Percentiles rank a stretch among this genome's conserved stretches.
Conservation (phyloP, 2,797 vertebrate species). For the Helicolenus hilgendorfi region DNA sequence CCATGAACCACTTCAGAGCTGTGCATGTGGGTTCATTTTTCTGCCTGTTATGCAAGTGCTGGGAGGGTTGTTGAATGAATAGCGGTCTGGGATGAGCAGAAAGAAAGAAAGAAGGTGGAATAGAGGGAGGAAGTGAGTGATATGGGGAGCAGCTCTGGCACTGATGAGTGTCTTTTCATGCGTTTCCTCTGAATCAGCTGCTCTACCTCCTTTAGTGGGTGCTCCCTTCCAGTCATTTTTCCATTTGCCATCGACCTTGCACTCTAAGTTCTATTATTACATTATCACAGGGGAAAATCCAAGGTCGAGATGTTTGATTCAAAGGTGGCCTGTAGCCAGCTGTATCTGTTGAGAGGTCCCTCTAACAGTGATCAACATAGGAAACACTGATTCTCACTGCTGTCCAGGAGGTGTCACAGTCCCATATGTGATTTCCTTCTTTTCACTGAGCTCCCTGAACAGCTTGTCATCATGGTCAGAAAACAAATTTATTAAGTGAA, state of each 20-base stretch:
- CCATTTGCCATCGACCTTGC: conserved; percentile 63
- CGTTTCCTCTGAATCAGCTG: conserved; percentile 46
- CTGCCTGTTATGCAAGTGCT: conserved; percentile 44
- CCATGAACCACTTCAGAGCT: conserved; percentile 26
- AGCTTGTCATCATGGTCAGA: conserved; percentile 44
- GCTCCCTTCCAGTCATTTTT: conserved; percentile 28
- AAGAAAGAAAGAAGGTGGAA: conserved; percentile 20
- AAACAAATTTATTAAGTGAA: conserved; percentile 57
- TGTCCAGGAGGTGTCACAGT: conserved; percentile 56
- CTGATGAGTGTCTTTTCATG: conserved; percentile 39
- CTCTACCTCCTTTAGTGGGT: conserved; percentile 1
- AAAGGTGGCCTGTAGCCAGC: conserved; percentile 51
- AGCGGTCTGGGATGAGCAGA: conserved; percentile 35
- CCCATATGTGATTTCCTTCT: conserved; percentile 78
- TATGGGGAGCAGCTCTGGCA: conserved; percentile 55
- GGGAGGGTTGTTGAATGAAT: conserved; percentile 41
- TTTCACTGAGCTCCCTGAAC: conserved; percentile 73
- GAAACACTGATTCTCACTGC: conserved; percentile 64
- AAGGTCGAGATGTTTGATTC: conserved; percentile 34
- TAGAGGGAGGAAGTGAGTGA: conserved; percentile 1
- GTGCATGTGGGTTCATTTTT: conserved; percentile 51
- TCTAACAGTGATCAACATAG: conserved; percentile 55
- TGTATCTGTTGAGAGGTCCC: conserved; percentile 66
- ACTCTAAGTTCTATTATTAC: conserved; percentile 61
- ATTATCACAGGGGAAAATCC: conserved; percentile 2